Percentiles rank a stretch among this genome's conserved stretches.
These are phyloP conservation scores for Thunnus thynnus DNA, from an alignment of 2,113 vertebrate species.

Conservation along the genomic window DNA sequence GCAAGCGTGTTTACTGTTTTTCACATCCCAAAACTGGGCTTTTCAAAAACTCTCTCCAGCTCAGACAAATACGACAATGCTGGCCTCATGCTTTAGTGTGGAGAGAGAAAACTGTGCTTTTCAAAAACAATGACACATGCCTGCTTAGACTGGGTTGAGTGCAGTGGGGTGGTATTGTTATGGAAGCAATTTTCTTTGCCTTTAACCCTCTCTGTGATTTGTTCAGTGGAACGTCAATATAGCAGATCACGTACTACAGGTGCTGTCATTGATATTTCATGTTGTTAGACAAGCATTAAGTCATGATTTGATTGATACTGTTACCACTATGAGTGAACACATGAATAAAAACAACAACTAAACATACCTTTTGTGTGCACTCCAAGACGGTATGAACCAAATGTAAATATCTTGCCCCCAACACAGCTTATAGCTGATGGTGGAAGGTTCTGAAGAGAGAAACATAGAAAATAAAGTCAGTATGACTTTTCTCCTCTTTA, in stretches of 20 bases:
- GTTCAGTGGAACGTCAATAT: background rate
- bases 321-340: too few species aligned
- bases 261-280: background rate
- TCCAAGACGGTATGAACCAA: constrained; percentile 96
- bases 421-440: constrained; percentile 87
- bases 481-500: background rate
- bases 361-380: constrained; percentile 98
- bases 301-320: background rate
- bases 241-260: background rate
- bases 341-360: background rate
- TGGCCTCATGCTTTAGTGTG: constrained; percentile 25
- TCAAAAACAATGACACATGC: constrained; percentile 38
- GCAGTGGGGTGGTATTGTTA: background rate
- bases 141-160: background rate
- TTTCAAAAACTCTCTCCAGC: constrained; percentile 45
- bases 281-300: background rate
- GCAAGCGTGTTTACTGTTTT: constrained; percentile 16
- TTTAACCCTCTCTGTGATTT: too few species aligned
- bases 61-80: constrained; percentile 46
- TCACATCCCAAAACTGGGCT: constrained; percentile 31
- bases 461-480: background rate
- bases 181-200: too few species aligned
- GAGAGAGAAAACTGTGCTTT: constrained; percentile 27
- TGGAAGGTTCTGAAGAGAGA: constrained; percentile 89
- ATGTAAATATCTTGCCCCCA: constrained; percentile 97